Conservation (phyloP, 2,888 invertebrate genomes). For the Auanema sp. region DNA sequence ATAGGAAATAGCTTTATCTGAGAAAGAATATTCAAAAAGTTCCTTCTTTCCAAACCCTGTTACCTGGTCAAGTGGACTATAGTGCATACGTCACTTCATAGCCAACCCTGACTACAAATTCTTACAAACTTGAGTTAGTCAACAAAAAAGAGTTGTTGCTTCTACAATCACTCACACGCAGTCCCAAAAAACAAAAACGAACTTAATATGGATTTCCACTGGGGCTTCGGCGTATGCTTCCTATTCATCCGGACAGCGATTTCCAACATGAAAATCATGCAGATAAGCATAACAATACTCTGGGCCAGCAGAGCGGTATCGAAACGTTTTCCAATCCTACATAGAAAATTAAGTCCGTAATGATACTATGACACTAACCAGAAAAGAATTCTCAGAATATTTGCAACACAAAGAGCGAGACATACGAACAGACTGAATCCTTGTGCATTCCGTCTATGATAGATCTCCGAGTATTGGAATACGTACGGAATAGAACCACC, state of each 20-base stretch:
- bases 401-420: constrained; percentile 88
- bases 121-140: too few species aligned
- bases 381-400: constrained; percentile 92
- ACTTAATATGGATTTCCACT: constrained; percentile 58
- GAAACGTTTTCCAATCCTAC: constrained; percentile 96
- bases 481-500: constrained; percentile 63
- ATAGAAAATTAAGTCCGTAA: constrained; percentile 56
- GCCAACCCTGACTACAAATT: too few species aligned
- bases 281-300: constrained; percentile 93
- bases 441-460: constrained; percentile 80
- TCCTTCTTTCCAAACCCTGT: too few species aligned
- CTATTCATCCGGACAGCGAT: constrained; percentile 62
- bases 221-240: constrained; percentile 51
- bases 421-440: constrained; percentile 97
- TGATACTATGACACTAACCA: constrained; percentile 75
- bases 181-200: constrained; percentile 37
- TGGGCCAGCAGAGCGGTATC: constrained; percentile 91
- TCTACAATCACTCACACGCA: constrained; percentile 1
- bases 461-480: constrained; percentile 81
- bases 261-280: constrained; percentile 79
- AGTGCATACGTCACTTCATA: too few species aligned
- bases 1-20: too few species aligned
- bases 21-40: too few species aligned
- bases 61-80: too few species aligned
- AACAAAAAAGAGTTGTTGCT: too few species aligned